Conservation (phyloP, 2,888 invertebrate species). For the Syrista parreyssii region DNA sequence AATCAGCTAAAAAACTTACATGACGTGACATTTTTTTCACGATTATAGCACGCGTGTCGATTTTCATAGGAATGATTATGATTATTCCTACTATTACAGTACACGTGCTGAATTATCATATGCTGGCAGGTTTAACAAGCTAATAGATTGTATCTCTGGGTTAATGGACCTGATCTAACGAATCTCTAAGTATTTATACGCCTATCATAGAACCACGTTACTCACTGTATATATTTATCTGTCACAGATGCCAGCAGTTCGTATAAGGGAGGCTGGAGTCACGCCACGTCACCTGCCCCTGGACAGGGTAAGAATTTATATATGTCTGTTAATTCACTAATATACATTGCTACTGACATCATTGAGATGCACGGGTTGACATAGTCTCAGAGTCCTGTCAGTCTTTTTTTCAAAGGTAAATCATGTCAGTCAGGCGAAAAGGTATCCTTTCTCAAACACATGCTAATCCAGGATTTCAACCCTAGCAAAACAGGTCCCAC, state of each 20-base stretch:
- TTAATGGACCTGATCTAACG: background rate
- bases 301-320: conserved; percentile 59
- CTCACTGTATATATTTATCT: conserved; percentile 12
- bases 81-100: background rate
- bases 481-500: background rate
- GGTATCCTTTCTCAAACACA: background rate
- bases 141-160: background rate
- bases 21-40: background rate
- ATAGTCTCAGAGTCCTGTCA: background rate
- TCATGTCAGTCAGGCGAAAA: background rate
- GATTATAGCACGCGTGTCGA: background rate
- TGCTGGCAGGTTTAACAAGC: background rate
- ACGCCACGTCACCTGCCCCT: conserved; percentile 64
- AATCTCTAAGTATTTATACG: background rate
- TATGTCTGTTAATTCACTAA: background rate
- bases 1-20: background rate
- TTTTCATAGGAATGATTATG: background rate
- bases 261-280: conserved; percentile 66
- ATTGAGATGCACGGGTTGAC: background rate
- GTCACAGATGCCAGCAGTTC: conserved; percentile 64
- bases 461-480: background rate
- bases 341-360: background rate
- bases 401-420: background rate
- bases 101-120: background rate
- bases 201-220: background rate